Conservation (phyloP, 2,113 vertebrate genomes). For the Caranx melampygus region DNA sequence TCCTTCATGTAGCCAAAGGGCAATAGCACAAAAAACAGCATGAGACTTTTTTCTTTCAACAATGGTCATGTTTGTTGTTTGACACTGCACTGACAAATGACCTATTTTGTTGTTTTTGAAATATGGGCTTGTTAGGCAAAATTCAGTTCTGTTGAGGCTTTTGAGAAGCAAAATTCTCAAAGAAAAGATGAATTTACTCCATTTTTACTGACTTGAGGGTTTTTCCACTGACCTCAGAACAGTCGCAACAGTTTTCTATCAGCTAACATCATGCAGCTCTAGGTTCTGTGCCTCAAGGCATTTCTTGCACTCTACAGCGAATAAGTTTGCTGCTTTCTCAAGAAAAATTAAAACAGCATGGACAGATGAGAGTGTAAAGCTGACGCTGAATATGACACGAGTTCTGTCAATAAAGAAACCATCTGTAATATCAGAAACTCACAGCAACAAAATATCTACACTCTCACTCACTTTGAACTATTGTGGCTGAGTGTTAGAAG, state of each 20-base stretch:
- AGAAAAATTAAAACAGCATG: not conserved
- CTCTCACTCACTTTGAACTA: not conserved
- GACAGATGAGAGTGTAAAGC: not conserved
- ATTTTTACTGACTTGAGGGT: not conserved
- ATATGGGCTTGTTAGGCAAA: not conserved
- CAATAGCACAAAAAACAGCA: not conserved
- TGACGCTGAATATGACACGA: not conserved
- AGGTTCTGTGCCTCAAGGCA: not conserved
- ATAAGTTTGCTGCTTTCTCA: not conserved
- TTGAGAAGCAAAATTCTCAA: not conserved
- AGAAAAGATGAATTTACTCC: not conserved
- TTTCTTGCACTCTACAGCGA: not conserved
- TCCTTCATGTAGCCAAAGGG: not conserved
- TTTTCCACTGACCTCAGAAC: not conserved
- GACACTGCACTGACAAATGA: not conserved
- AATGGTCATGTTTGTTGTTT: not conserved
- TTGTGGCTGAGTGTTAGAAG: not conserved
- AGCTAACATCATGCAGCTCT: slow-evolving; percentile 1
- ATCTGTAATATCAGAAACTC: not conserved
- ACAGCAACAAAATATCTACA: not conserved
- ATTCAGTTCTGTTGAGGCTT: not conserved
- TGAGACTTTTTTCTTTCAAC: not conserved
- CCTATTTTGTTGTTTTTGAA: not conserved
- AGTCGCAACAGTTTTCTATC: not conserved
- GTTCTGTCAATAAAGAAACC: slow-evolving; percentile 1